Evolutionary conservation across 1,140 invertebrate species (phyloP).

Genomic region (Philotrypesis tridentata): DNA sequence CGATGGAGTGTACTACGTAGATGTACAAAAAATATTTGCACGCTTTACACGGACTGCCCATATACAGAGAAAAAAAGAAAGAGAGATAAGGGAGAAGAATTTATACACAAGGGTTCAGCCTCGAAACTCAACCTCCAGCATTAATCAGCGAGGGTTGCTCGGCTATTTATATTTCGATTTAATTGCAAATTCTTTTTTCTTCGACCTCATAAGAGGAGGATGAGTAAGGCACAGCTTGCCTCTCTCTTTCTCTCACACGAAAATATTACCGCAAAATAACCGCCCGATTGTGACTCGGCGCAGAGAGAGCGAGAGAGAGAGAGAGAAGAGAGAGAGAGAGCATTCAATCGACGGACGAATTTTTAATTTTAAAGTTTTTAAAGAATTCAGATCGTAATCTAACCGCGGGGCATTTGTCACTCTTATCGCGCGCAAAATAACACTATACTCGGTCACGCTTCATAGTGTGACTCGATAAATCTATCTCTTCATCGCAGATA

Average conservation of each 20-base stretch:
- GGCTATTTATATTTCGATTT: constrained; percentile 22
- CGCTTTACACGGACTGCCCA: neutral
- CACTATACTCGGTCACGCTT: neutral
- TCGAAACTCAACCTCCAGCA: neutral
- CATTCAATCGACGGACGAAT: too few species aligned
- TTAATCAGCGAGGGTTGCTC: neutral
- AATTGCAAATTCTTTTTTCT: constrained; percentile 18
- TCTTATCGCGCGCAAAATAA: neutral
- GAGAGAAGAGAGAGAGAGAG: too few species aligned
- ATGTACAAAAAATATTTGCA: constrained; percentile 4
- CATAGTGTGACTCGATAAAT: neutral
- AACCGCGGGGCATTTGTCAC: neutral
- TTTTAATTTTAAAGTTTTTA: neutral
- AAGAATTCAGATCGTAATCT: neutral
- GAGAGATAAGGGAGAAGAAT: neutral
- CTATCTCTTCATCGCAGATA: neutral
- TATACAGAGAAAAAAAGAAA: neutral
- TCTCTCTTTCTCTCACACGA: too few species aligned
- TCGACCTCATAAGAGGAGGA: neutral
- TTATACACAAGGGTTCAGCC: neutral
- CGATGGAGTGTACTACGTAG: neutral
- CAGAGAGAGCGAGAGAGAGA: too few species aligned
- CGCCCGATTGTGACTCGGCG: neutral
- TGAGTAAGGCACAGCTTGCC: neutral
- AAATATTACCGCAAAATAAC: neutral